Base-by-base conservation (phyloP, 2,797 vertebrate species). In the Melanotaenia boesemani region DNA sequence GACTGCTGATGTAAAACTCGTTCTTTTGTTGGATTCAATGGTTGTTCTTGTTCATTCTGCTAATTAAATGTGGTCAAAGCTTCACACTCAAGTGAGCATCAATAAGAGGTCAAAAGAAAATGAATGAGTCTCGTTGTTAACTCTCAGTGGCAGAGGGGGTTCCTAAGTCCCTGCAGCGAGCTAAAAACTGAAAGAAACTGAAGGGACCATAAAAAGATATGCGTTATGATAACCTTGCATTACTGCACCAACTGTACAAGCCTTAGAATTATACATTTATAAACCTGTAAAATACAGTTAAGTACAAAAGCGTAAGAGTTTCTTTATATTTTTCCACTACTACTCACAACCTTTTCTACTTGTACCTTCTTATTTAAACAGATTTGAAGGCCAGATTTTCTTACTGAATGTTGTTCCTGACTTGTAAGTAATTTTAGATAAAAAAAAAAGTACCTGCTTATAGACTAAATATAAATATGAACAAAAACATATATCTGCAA, bases 31-130 rank as follows among this genome's bases (percentile, higher is more conserved):
- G 32, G 26, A 57, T 48, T 70, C 6, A 39, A 10, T 1, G 2
- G 16, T 18, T 2, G 1, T 41, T 8, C 28, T 70, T 24, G 70
- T 64, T 69, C 55, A 63, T 72, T 41, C 20, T 70, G 22, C 36
- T 16, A 48, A 37, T 62, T 66, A 4, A 77, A 75, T 63, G 22
- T 61, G 5, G 11, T 76, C 7, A 30, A 77, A 66, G 50, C 52
- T 5, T 37, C n/a, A 39, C 10, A 22, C 20, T 50, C 20, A 50
- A 66, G 63, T 50, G 57, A 67, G 32, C 55, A 55, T 65, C 56
- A 3, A 34, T 37, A 32, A 58, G 41, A 73, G 70, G 24, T 72
- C 63, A 63, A 22, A 26, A 34, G 16, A 52, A 12, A n/a, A 6
- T 13, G 48, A 52, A 67, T 65, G n/a, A 77, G 32, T 55, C 26